Conservation (phyloP, 2,797 vertebrate species). For the Thamnophis elegans region DNA sequence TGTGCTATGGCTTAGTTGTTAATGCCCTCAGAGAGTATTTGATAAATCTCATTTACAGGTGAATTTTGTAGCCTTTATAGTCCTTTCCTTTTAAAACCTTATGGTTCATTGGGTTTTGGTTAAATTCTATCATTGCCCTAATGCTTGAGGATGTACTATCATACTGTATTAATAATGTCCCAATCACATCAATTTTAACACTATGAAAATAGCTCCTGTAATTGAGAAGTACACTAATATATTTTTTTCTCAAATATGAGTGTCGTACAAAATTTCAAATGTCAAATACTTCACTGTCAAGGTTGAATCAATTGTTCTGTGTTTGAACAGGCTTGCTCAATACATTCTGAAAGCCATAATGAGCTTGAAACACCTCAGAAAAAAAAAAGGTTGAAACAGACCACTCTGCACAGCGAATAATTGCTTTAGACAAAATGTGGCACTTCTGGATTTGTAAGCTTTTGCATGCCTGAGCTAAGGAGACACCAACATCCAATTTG, state of each 20-base stretch:
- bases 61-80: background rate
- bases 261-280: background rate
- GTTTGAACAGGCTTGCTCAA: background rate
- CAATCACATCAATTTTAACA: background rate
- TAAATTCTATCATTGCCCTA: background rate
- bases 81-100: background rate
- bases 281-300: background rate
- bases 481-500: background rate
- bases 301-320: background rate
- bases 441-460: background rate
- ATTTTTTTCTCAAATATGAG: background rate
- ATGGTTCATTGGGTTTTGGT: conserved; percentile 26
- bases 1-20: background rate
- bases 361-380: background rate
- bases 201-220: background rate
- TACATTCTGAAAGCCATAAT: background rate
- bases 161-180: background rate
- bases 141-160: background rate
- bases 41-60: background rate
- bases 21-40: background rate
- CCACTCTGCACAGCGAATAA: background rate
- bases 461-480: background rate
- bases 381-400: background rate
- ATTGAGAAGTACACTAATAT: background rate
- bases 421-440: background rate